Conservation (phyloP, 2,113 vertebrate genomes). For the Lathamus discolor region DNA sequence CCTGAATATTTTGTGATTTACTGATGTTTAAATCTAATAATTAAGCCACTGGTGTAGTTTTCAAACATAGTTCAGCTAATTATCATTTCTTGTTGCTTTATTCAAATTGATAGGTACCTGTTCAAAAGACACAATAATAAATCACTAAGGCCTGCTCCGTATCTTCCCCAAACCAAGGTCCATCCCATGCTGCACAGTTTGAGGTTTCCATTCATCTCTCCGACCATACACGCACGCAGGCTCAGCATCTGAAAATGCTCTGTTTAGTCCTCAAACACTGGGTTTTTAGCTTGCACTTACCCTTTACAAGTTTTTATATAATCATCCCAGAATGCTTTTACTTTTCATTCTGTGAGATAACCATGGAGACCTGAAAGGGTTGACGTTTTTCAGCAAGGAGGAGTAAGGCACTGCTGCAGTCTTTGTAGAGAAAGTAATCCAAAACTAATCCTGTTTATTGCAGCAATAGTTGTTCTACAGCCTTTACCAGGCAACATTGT, state of each 20-base stretch:
- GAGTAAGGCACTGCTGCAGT: background rate
- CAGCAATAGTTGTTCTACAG: conserved; percentile 11
- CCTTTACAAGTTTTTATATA: conserved; percentile 51
- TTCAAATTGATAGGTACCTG: background rate
- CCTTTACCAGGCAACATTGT: background rate
- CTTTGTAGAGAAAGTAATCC: conserved; percentile 36
- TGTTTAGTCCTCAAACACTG: background rate
- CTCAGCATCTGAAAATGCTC: background rate
- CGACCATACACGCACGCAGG: background rate
- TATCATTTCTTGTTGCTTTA: background rate
- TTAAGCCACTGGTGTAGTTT: background rate
- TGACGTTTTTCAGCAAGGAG: conserved; percentile 13
- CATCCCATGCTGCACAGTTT: background rate
- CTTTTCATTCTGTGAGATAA: conserved; percentile 55
- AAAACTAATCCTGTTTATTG: conserved; percentile 57
- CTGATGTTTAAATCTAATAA: background rate
- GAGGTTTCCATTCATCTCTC: background rate
- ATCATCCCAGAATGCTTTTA: conserved; percentile 42
- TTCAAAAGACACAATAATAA: background rate
- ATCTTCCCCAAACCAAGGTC: background rate
- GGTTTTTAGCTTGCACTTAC: background rate
- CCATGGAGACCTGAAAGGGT: conserved; percentile 52
- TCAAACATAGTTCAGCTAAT: background rate
- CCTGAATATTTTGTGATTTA: background rate
- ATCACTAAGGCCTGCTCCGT: background rate